A percentile compares a stretch with the other conserved stretches of the same genome.
phyloP scores from a whole-genome alignment of 2,888 invertebrate species.

The Chromoteleia sp. region DNA sequence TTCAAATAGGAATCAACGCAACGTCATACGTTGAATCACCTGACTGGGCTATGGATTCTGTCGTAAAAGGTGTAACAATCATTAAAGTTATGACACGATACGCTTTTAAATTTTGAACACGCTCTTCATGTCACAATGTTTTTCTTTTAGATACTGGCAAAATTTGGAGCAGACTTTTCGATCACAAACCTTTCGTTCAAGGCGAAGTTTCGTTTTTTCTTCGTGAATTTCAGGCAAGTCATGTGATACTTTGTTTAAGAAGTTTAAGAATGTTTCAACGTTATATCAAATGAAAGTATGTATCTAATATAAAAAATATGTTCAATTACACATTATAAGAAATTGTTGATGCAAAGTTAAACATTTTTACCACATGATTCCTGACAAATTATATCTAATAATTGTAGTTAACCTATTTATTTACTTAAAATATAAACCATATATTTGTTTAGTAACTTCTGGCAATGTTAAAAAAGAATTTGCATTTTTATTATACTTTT shows the following conservation, averaged over 20 bases:
- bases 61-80: conserved; percentile 81
- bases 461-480: too few species aligned
- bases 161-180: conserved; percentile 93
- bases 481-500: too few species aligned
- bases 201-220: conserved; percentile 94
- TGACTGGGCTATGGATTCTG: conserved; percentile 80
- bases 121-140: not conserved
- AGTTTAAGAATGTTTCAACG: too few species aligned
- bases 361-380: too few species aligned
- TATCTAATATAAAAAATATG: too few species aligned
- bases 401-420: too few species aligned
- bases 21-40: not conserved
- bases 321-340: too few species aligned
- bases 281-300: too few species aligned
- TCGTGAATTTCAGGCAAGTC: conserved; percentile 92
- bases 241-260: not conserved
- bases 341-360: too few species aligned
- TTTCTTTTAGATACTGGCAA: conserved; percentile 89
- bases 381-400: too few species aligned
- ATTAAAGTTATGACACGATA: conserved; percentile 2
- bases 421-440: too few species aligned
- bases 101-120: conserved; percentile 6
- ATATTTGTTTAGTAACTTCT: too few species aligned
- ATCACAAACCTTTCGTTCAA: conserved; percentile 93
- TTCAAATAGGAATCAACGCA: not conserved